A percentile compares a stretch with the other conserved stretches of the same genome.
phyloP scores from a whole-genome alignment of 2,888 invertebrate genomes.

The Caenorhabditis sp. region DNA sequence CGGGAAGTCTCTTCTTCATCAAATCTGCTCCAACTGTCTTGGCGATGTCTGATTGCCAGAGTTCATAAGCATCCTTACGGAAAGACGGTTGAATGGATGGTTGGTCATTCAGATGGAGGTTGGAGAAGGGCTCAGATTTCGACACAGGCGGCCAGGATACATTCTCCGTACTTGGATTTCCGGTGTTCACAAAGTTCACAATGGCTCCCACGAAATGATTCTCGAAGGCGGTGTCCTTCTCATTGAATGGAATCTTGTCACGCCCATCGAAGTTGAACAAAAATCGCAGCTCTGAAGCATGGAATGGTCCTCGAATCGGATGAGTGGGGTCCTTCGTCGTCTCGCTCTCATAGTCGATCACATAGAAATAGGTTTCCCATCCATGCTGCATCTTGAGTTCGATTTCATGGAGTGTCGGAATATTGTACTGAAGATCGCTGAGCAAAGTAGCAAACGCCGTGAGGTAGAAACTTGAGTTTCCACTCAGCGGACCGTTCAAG shows the following conservation, averaged over 20 bases:
- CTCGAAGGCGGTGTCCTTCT: slow-evolving; percentile 67
- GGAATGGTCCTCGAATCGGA: slow-evolving; percentile 69
- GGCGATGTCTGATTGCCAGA: slow-evolving; percentile 67
- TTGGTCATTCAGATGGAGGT: slow-evolving; percentile 51
- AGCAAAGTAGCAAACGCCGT: slow-evolving; percentile 70
- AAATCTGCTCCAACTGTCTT: slow-evolving; percentile 61
- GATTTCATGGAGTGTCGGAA: slow-evolving; percentile 74
- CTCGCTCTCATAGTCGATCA: slow-evolving; percentile 69
- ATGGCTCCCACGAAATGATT: slow-evolving; percentile 57
- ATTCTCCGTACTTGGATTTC: slow-evolving; percentile 53
- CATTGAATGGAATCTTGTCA: slow-evolving; percentile 66
- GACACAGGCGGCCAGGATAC: slow-evolving; percentile 64
- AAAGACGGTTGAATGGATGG: slow-evolving; percentile 44
- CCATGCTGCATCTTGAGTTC: slow-evolving; percentile 68
- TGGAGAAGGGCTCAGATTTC: slow-evolving; percentile 59
- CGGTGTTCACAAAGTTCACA: slow-evolving; percentile 66
- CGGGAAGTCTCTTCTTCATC: slow-evolving; percentile 70
- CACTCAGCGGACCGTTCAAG: slow-evolving; percentile 58
- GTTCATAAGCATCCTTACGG: slow-evolving; percentile 64
- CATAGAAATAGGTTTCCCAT: slow-evolving; percentile 71
- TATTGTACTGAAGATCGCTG: slow-evolving; percentile 73
- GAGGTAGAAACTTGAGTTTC: slow-evolving; percentile 70
- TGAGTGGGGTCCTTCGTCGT: slow-evolving; percentile 63
- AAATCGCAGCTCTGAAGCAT: slow-evolving; percentile 68
- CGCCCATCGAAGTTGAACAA: slow-evolving; percentile 64